Evolutionary conservation across 2,113 vertebrate species (phyloP), one percentile per base, ranked within the genome.

Genomic region (Cryptomyrus ogoouensis): DNA sequence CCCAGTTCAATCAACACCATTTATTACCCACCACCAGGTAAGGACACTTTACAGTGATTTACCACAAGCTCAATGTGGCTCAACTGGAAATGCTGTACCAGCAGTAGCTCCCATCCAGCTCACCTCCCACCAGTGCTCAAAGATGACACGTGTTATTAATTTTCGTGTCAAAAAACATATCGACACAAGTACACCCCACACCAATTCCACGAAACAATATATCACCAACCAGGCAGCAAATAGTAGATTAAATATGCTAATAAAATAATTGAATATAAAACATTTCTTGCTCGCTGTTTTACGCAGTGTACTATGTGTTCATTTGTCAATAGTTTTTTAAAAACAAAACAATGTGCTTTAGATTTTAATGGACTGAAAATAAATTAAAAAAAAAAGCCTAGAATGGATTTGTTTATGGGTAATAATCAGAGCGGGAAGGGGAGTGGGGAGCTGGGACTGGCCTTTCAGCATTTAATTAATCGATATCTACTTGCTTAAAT

Each of bases 401-500:
- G 50, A 87, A 87, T 39, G 10, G n/a, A 31, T 49, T 87, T 50
- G 50, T 83, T 87, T 35, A 53, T 56, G 35, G n/a, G 50, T 53
- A 52, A 87, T 9, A 87, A 53, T 12, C 50, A 35, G n/a, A 53
- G 49, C 0, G n/a, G 2, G 47, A 17, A 87, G 24, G 24, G 24
- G 27, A 9, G 7, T 10, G 21, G 2, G 10, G 49, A 58, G 17
- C 35, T 58, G 17, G 87, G 15, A 39, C 17, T 8, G 9, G 6
- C 2, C 87, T 39, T 53, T 88, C 49, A 42, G 87, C 19, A 12
- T 42, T 88, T 88, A 58, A 56, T 56, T 88, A 62, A 88, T 88
- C 27, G 17, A 88, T 21, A 88, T 44, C 10, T 42, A 42, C 35
- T 1, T 39, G 74, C 74, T 80, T 42, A 42, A 62, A 62, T 42